Conservation (phyloP, 2,888 invertebrate species). For the Pharmacophagus antenor region DNA sequence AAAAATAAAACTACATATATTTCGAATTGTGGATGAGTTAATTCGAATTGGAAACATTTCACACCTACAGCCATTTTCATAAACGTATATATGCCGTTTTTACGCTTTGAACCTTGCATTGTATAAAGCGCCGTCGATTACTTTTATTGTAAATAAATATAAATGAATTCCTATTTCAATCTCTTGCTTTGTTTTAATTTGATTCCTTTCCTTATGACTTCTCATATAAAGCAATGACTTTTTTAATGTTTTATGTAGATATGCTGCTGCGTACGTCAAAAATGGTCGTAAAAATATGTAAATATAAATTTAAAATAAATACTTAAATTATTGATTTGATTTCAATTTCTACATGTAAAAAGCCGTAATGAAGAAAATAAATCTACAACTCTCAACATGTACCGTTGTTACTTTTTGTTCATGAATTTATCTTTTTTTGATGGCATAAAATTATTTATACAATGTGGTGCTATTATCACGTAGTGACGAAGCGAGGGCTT, state of each 20-base stretch:
- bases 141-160: not conserved
- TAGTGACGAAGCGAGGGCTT: not conserved
- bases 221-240: not conserved
- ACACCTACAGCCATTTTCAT: not conserved
- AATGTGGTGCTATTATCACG: not conserved
- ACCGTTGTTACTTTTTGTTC: not conserved
- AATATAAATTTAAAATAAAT: not conserved
- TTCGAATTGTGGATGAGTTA: not conserved
- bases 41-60: not conserved
- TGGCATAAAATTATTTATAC: not conserved
- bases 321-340: too few relatives aligned
- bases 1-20: not conserved
- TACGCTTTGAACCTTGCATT: not conserved
- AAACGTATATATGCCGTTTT: not conserved
- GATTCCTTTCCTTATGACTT: not conserved
- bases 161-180: not conserved
- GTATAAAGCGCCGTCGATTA: not conserved
- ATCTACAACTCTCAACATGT: not conserved
- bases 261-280: too few relatives aligned
- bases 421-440: not conserved
- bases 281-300: too few relatives aligned
- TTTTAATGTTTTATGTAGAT: not conserved
- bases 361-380: too few relatives aligned
- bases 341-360: too few relatives aligned
- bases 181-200: not conserved